Percentiles rank a stretch among this genome's conserved stretches.
Conservation (phyloP, 2,888 invertebrate species). For the Brachypterus glaber region DNA sequence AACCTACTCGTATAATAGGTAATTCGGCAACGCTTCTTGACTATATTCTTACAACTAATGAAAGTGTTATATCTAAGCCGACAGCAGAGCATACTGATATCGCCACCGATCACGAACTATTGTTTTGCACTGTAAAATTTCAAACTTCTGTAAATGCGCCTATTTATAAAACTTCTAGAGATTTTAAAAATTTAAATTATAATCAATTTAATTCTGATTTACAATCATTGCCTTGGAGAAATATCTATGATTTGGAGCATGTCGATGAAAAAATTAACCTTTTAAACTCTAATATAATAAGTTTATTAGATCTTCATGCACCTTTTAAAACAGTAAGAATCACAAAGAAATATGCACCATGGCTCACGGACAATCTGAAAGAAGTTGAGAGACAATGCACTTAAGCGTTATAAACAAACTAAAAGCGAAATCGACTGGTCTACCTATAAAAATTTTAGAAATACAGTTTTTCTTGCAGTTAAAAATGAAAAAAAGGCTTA, state of each 20-base stretch:
- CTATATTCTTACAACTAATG: not conserved
- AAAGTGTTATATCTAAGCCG: not conserved
- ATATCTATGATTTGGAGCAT: constrained; percentile 1
- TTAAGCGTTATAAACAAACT: constrained; percentile 3
- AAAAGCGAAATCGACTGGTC: not conserved
- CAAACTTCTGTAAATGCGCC: not conserved
- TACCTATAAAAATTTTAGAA: constrained; percentile 1
- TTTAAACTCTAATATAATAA: constrained; percentile 4
- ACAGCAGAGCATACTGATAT: too few species aligned
- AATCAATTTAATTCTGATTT: not conserved
- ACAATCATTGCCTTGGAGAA: constrained; percentile 4
- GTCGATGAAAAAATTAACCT: constrained; percentile 3
- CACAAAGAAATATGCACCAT: not conserved
- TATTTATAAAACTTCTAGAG: not conserved
- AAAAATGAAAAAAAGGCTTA: constrained; percentile 2
- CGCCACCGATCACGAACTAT: constrained; percentile 1
- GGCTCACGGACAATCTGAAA: constrained; percentile 2
- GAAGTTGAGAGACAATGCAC: not conserved
- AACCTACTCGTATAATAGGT: not conserved
- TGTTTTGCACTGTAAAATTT: constrained; percentile 1
- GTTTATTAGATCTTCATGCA: constrained; percentile 1
- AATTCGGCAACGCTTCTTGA: not conserved
- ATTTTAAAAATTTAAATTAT: constrained; percentile 5
- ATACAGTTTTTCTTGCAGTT: too few species aligned
- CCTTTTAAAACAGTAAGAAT: constrained; percentile 2